Conservation (phyloP, 2,113 vertebrate species). For the Egretta garzetta region DNA sequence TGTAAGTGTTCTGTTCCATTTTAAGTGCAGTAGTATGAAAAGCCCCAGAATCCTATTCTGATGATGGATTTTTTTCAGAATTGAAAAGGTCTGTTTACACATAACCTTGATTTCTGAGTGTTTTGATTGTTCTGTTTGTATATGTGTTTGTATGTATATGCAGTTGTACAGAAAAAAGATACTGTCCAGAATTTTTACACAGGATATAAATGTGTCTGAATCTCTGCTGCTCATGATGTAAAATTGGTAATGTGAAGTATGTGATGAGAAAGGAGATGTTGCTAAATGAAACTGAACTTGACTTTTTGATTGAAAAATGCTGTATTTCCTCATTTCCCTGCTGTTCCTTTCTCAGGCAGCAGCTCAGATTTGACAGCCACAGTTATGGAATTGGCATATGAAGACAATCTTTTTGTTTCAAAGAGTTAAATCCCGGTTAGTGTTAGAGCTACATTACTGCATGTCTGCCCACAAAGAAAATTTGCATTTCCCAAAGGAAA, state of each 20-base stretch:
- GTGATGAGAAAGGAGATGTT: background rate
- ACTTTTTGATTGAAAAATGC: background rate
- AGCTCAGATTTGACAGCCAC: background rate
- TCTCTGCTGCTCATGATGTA: background rate
- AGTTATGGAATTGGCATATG: background rate
- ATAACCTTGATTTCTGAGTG: background rate
- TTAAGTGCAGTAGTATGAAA: background rate
- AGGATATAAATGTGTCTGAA: background rate
- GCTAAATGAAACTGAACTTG: background rate
- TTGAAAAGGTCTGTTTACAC: background rate
- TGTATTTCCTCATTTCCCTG: background rate
- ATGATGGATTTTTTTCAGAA: background rate
- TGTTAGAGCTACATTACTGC: background rate
- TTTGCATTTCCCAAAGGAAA: slow-evolving; percentile 29
- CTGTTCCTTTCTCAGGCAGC: background rate
- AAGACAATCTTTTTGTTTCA: slow-evolving; percentile 23
- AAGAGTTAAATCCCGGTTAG: background rate
- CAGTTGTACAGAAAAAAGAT: background rate
- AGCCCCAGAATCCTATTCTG: background rate
- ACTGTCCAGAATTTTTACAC: background rate
- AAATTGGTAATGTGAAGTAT: background rate
- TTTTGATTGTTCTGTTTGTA: background rate
- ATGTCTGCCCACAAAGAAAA: background rate
- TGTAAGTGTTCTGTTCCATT: background rate
- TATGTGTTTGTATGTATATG: background rate